Conservation (phyloP, 2,797 vertebrate genomes). For the Ciconia nigra region DNA sequence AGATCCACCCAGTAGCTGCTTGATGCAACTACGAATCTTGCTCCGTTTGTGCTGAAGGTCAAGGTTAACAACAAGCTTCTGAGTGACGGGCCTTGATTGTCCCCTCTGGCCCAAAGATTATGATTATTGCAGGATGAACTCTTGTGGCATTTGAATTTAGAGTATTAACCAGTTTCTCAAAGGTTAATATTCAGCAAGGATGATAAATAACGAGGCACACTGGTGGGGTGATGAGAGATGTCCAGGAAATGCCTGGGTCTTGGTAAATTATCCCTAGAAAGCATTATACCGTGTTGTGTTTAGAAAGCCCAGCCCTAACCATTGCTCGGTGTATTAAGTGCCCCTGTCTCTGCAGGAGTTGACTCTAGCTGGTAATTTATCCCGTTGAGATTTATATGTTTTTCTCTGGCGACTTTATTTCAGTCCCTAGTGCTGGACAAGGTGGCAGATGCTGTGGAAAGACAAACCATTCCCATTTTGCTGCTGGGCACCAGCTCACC, state of each 20-base stretch:
- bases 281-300: background rate
- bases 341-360: background rate
- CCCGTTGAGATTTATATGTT: background rate
- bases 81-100: background rate
- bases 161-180: background rate
- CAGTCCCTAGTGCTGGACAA: background rate
- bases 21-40: background rate
- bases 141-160: background rate
- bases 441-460: background rate
- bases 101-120: background rate
- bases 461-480: rapidly evolving
- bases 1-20: background rate
- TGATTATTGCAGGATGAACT: background rate
- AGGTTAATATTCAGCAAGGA: background rate
- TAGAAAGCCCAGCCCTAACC: background rate
- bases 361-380: background rate
- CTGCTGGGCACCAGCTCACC: background rate
- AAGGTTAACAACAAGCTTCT: background rate
- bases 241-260: background rate
- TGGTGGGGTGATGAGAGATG: background rate
- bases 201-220: background rate
- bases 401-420: background rate
- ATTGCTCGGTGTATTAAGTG: background rate
- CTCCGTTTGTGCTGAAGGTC: background rate
- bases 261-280: background rate